These are phyloP conservation scores for Neodiprion fabricii DNA, from an alignment of 1,140 invertebrate genomes.

Conservation along the genomic window DNA sequence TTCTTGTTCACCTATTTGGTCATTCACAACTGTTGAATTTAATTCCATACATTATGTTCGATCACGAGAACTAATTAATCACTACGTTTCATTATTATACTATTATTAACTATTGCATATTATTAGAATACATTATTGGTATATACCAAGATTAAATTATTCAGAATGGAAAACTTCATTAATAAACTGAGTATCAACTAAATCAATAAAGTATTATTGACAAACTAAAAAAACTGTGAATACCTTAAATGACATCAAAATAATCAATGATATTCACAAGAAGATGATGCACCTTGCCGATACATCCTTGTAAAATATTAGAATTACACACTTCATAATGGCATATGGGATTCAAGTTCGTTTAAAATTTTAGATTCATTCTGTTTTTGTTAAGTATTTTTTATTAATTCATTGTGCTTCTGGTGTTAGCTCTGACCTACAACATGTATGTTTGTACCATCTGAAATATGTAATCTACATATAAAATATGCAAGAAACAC, in stretches of 20 bases:
- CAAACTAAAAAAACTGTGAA: neutral
- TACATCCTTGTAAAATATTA: neutral
- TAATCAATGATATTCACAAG: neutral
- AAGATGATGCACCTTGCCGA: neutral
- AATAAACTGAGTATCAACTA: neutral
- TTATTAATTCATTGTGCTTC: too few relatives aligned
- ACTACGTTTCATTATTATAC: neutral
- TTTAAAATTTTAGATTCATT: neutral
- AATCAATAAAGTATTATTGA: too few relatives aligned
- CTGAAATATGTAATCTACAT: neutral
- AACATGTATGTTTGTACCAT: neutral
- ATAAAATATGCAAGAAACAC: too few relatives aligned
- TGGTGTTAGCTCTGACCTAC: too few relatives aligned
- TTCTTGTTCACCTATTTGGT: neutral
- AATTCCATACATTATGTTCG: neutral
- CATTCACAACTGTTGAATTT: neutral
- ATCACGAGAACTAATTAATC: neutral
- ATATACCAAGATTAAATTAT: neutral
- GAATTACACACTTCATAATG: neutral
- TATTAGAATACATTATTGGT: neutral
- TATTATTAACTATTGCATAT: neutral
- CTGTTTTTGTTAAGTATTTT: neutral
- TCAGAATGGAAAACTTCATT: neutral
- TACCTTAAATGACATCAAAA: neutral
- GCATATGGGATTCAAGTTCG: neutral